Conservation (phyloP, 2,113 vertebrate species). For the Nannobrachium achirus region DNA sequence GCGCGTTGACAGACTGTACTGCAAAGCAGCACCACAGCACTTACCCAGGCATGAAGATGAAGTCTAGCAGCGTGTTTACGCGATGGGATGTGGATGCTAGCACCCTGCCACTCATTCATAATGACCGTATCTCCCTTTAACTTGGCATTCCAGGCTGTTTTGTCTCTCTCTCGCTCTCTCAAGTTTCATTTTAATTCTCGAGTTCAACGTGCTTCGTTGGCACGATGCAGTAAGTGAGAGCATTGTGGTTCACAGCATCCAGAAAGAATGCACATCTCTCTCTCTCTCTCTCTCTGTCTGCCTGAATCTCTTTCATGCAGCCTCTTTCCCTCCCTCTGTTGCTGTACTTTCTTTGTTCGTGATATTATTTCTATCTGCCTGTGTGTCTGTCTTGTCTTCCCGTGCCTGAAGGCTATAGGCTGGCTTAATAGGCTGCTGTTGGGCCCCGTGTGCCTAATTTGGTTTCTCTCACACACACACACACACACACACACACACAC, state of each 20-base stretch:
- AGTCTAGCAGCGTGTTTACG: constrained; percentile 64
- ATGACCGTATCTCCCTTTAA: not conserved
- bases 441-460: no score
- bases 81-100: constrained; percentile 21
- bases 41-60: constrained; percentile 61
- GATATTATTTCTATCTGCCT: no score
- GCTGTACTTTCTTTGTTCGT: no score
- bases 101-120: not conserved
- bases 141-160: not conserved
- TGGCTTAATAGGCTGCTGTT: no score
- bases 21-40: constrained; percentile 26
- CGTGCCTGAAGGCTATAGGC: no score
- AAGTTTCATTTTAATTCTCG: constrained; percentile 8
- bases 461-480: not conserved
- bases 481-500: constrained; percentile 15
- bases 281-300: not conserved
- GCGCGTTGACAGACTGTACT: constrained; percentile 42
- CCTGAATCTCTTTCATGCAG: not conserved
- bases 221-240: no score
- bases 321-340: not conserved
- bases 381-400: no score
- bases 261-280: not conserved
- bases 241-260: no score
- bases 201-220: not conserved
- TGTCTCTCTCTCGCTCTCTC: constrained; percentile 15